These are phyloP conservation scores for Schizopygopsis pylzovi DNA, from an alignment of 2,797 vertebrate genomes.

Conservation along the genomic window DNA sequence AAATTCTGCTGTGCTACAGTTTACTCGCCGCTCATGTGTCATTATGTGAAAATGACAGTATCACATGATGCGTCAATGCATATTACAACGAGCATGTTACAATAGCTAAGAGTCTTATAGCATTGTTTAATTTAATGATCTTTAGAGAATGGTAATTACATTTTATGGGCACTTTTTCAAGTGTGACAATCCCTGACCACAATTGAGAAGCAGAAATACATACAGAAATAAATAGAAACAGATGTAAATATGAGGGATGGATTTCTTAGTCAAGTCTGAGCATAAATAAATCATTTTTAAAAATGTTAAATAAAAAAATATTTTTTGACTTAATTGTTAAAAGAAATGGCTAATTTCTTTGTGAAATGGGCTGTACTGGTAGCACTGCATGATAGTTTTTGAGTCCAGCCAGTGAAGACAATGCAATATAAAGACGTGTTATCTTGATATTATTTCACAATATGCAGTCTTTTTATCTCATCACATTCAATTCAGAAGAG, in stretches of 20 bases:
- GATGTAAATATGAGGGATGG: background rate
- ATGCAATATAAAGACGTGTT: background rate
- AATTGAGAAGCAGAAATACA: background rate
- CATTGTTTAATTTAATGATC: conserved; percentile 7
- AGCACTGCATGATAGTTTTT: conserved; percentile 24
- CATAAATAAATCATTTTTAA: too few species aligned
- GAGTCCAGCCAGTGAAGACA: conserved; percentile 4
- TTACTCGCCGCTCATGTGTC: conserved; percentile 27
- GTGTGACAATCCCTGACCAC: background rate
- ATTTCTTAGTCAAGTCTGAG: background rate
- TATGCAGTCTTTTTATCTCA: conserved; percentile 21
- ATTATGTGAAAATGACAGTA: conserved; percentile 27
- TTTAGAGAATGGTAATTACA: background rate
- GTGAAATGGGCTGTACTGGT: conserved; percentile 6
- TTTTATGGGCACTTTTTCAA: background rate
- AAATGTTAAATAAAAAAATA: too few species aligned
- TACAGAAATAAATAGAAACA: background rate
- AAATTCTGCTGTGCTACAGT: conserved; percentile 1
- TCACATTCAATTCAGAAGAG: conserved; percentile 5
- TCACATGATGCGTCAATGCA: conserved; percentile 58
- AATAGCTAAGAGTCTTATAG: background rate
- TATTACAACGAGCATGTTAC: background rate
- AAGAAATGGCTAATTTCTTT: conserved; percentile 18
- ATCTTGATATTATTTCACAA: conserved; percentile 18
- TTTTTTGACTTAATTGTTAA: background rate